These are phyloP conservation scores for Marronus borbonicus DNA, from an alignment of 2,888 invertebrate genomes.

Conservation along the genomic window DNA sequence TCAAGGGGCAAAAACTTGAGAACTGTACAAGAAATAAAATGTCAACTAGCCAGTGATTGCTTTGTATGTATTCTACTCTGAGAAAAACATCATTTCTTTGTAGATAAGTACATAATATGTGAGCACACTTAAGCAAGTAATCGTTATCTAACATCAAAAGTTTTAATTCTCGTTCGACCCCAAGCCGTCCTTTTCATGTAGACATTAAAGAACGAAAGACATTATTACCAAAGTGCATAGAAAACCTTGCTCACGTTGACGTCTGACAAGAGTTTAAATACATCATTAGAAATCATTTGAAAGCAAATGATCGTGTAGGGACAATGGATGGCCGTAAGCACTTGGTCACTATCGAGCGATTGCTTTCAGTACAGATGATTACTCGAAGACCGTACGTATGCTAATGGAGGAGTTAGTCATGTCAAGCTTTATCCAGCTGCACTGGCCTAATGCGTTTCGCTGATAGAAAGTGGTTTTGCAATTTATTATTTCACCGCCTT, in stretches of 20 bases:
- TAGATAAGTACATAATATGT: background rate
- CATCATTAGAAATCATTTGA: conserved; percentile 54
- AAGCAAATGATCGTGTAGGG: conserved; percentile 52
- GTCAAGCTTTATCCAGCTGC: conserved; percentile 46
- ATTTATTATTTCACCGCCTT: conserved; percentile 32
- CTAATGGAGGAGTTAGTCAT: conserved; percentile 58
- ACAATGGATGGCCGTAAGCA: conserved; percentile 56
- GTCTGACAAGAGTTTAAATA: conserved; percentile 56
- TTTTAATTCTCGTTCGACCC: background rate
- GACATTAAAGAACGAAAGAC: background rate
- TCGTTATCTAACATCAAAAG: background rate
- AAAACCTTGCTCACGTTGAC: conserved; percentile 43
- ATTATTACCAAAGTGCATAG: conserved; percentile 18
- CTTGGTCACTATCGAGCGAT: conserved; percentile 54
- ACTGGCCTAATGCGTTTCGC: conserved; percentile 54
- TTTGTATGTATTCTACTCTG: too few relatives aligned
- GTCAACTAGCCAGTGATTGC: background rate
- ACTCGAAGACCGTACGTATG: conserved; percentile 52
- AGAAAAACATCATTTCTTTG: too few relatives aligned
- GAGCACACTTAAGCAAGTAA: background rate
- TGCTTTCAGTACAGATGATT: conserved; percentile 55
- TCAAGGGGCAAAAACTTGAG: too few relatives aligned
- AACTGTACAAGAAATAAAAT: too few relatives aligned
- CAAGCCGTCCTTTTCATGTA: background rate
- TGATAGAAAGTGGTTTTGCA: conserved; percentile 55